phyloP scores from a whole-genome alignment of 2,888 invertebrate genomes.

The Mythimna loreyi region DNA sequence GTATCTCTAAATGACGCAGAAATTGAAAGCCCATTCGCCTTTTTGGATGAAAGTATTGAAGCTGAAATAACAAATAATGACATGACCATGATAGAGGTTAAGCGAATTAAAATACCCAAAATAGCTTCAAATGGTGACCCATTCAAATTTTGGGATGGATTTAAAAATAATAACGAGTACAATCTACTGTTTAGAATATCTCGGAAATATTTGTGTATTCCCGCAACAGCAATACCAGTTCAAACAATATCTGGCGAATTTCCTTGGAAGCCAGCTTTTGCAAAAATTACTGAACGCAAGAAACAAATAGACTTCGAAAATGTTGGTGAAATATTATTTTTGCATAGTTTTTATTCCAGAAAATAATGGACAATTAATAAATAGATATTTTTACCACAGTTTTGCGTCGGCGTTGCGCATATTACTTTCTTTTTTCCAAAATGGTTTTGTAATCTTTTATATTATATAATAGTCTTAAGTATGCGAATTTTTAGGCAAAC shows the following conservation, averaged over 20 bases:
- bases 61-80: background rate
- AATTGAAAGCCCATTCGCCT: background rate
- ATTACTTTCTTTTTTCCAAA: too few species aligned
- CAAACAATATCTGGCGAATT: background rate
- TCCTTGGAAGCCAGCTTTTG: background rate
- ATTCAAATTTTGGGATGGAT: slow-evolving; percentile 5
- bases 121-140: background rate
- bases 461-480: too few species aligned
- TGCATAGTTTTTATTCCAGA: slow-evolving; percentile 20
- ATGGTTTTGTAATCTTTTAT: too few species aligned
- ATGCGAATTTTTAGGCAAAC: too few species aligned
- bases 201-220: slow-evolving; percentile 26
- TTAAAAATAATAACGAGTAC: background rate
- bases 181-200: background rate
- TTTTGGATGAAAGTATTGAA: background rate
- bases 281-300: background rate
- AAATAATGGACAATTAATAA: too few species aligned
- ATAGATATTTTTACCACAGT: too few species aligned
- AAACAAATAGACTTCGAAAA: background rate
- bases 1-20: background rate
- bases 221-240: slow-evolving; percentile 1
- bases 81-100: background rate
- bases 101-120: background rate
- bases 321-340: background rate
- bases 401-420: too few species aligned